Evolutionary conservation across 2,113 vertebrate species (phyloP).

Genomic region (Microcebus ravelobensis): DNA sequence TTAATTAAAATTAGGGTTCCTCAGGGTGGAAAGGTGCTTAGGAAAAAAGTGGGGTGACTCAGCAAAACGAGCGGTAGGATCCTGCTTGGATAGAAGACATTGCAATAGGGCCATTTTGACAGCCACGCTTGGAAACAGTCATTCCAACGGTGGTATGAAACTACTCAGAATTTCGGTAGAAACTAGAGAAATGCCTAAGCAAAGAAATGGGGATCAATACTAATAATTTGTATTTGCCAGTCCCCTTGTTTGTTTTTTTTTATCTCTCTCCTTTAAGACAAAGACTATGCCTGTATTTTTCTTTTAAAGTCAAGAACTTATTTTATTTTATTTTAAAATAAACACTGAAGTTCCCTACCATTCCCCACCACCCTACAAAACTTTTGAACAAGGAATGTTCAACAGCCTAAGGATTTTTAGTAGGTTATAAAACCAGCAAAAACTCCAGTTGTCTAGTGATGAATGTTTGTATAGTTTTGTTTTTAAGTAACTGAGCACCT

Average conservation of each 20-base stretch:
- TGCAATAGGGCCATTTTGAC: background rate
- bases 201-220: background rate
- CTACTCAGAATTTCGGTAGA: background rate
- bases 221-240: background rate
- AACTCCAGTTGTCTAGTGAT: no score
- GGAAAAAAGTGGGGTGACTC: background rate
- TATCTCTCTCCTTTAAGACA: background rate
- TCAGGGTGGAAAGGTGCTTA: background rate
- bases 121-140: background rate
- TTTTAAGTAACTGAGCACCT: no score
- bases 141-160: background rate
- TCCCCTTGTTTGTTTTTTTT: background rate
- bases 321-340: no score
- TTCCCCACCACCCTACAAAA: no score
- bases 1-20: background rate
- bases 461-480: no score
- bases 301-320: no score
- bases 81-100: background rate
- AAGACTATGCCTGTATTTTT: background rate
- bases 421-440: no score
- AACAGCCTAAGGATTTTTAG: no score
- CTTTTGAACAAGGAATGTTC: no score
- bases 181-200: background rate
- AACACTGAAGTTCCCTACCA: no score
- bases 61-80: background rate